Base-by-base conservation (phyloP, 2,113 vertebrate species). In the Hippolais icterina region DNA sequence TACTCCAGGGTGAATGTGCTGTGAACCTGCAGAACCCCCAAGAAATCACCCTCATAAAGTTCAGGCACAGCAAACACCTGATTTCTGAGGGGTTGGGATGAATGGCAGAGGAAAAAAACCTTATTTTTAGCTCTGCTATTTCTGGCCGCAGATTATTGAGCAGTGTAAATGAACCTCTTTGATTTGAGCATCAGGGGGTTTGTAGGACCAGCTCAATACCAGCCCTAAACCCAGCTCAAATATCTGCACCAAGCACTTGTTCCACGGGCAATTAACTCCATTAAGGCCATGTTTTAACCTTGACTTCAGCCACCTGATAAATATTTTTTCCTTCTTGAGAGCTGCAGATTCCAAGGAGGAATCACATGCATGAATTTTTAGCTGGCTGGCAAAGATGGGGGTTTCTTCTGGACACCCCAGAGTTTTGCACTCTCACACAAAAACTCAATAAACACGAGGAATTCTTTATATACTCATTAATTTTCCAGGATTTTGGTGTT, bases 101-200 rank as follows among this genome's bases (percentile, higher is more conserved):
- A 64, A 80, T n/a, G 27, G 53, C 50, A 91, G 52, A 74, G 41
- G 44, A 42, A 75, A 31, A 53, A 53, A 76, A 54, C 12, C 15
- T 74, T 78, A 69, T 76, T 89, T 89, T 76, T 92, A 93, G 59
- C 81, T 50, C 8, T 56, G 31, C 72, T 87, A 14, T 81, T 87
- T 80, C 84, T 89, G 72, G 46, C 50, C 74, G 65, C 41, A 37
- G 25, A 11, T 50, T 35, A 87, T 23, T 22, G 60, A 61, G 79
- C 17, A 12, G 12, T 56, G 23, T 25, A 49, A 78, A 50, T n/a
- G 39, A 16, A 21, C 25, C 24, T 69, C 52, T 39, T 1, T 53
- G 42, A 46, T 74, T 57, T 31, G 42, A 70, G 20, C 11, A 2
- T 15, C 25, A 22, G 0, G 11, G 71, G 44, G 28, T 44, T 42